Percentiles rank a stretch among this genome's conserved stretches.
These are phyloP conservation scores for Apamea crenata DNA, from an alignment of 2,888 invertebrate species.

Conservation along the genomic window DNA sequence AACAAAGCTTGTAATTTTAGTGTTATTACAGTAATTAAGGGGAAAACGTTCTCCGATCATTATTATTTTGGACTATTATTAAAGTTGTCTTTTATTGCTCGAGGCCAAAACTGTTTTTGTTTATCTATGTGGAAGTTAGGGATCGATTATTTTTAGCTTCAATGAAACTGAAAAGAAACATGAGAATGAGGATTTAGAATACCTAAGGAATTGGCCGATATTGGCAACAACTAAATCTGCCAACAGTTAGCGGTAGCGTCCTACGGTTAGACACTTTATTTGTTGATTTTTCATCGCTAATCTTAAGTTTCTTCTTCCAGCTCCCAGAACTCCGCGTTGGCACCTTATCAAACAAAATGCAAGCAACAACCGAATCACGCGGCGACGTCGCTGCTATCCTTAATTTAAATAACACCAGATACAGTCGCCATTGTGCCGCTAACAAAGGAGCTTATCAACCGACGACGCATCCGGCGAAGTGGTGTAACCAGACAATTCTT, in stretches of 20 bases:
- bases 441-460: conserved; percentile 66
- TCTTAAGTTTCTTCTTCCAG: conserved; percentile 7
- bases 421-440: conserved; percentile 53
- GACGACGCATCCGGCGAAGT: conserved; percentile 60
- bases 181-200: neutral
- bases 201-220: no score
- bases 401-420: conserved; percentile 65
- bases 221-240: neutral
- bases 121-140: neutral
- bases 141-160: neutral
- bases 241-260: no score
- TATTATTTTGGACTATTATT: conserved; percentile 19
- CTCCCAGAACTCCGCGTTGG: neutral
- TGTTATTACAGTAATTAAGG: conserved; percentile 46
- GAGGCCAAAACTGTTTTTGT: neutral
- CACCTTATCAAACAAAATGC: conserved; percentile 54
- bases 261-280: neutral
- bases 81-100: neutral
- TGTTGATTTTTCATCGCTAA: neutral
- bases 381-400: conserved; percentile 30
- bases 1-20: conserved; percentile 32
- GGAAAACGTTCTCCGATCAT: conserved; percentile 21
- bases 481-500: conserved; percentile 63
- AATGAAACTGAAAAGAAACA: neutral
- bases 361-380: conserved; percentile 26